Evolutionary conservation across 2,888 invertebrate species (phyloP), one percentile per base, ranked within the genome.

Genomic region (Ophion ventricosus): DNA sequence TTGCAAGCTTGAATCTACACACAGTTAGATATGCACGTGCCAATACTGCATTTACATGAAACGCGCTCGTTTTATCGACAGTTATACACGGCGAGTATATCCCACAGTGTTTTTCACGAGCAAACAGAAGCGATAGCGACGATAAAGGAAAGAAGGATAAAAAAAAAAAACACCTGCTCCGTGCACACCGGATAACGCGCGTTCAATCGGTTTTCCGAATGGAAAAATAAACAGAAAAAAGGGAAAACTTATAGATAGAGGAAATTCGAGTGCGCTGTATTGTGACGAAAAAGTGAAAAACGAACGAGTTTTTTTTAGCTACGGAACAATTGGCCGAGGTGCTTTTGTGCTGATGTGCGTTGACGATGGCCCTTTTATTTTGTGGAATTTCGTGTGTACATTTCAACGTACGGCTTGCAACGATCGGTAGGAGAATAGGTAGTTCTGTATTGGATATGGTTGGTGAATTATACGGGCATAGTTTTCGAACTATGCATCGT

Each of bases 111-210:
- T 82, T 74, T 80, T 23, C 43, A 23, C 77, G 56, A 57, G 63
- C 67, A 74, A 77, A 78, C 81, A 74, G 49, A 56, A 59, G 63
- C 63, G 66, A 77, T 78, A 76, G 67, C 73, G 40, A 76, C 70
- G 74, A 23, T 72, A 17, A 49, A 1, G 49, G 57, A 17, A 25
- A 29, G 23, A 40, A n/a, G n/a, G n/a, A n/a, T n/a, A n/a, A n/a
- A n/a, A n/a, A 67, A 69, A 83, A 73, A 72, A 66, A 67, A 73
- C 17, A 59, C 57, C 25, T 7, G 66, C 43, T 66, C 49, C 67
- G 40, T 43, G 11, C 57, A 49, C 63, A 70, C 72, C 26, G 82
- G 40, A 72, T 25, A 54, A 17, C 25, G 54, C 14, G 49, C 25
- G 57, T 25, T 76, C 57, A 49, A 40, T 63, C 17, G n/a, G 17